These are phyloP conservation scores for Leptogaster cylindrica DNA, from an alignment of 2,888 invertebrate genomes.

Conservation along the genomic window DNA sequence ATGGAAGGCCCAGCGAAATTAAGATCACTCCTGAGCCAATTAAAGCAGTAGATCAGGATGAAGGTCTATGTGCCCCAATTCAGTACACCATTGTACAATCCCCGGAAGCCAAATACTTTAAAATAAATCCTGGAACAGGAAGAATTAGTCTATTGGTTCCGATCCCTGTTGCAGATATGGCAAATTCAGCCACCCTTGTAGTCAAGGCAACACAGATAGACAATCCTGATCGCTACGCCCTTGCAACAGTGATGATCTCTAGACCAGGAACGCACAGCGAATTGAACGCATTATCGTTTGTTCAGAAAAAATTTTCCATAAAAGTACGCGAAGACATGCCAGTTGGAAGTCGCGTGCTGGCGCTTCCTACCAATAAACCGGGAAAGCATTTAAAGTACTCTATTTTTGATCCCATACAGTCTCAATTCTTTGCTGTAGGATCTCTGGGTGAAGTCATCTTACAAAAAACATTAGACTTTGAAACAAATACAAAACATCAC, in stretches of 20 bases:
- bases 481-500: constrained; percentile 72
- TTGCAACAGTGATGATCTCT: constrained; percentile 78
- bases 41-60: constrained; percentile 76
- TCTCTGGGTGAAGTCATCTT: constrained; percentile 81
- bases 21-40: constrained; percentile 75
- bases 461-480: constrained; percentile 78
- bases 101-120: constrained; percentile 60
- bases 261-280: constrained; percentile 64
- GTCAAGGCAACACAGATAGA: constrained; percentile 83
- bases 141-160: constrained; percentile 57
- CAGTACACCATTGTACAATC: constrained; percentile 61
- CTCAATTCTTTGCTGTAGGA: constrained; percentile 78
- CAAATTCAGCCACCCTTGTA: constrained; percentile 78
- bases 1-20: constrained; percentile 65
- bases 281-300: constrained; percentile 66
- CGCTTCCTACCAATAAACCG: constrained; percentile 71
- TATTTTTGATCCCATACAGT: constrained; percentile 75
- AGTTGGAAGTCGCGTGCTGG: constrained; percentile 74
- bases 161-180: constrained; percentile 63
- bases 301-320: constrained; percentile 73
- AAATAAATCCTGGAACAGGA: constrained; percentile 59
- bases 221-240: constrained; percentile 85
- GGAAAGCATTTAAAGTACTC: constrained; percentile 75
- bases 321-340: constrained; percentile 79
- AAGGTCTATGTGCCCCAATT: constrained; percentile 61